Percentiles rank a stretch among this genome's conserved stretches.
These are phyloP conservation scores for Muntiacus reevesi DNA, from an alignment of 2,113 vertebrate genomes.

Conservation along the genomic window DNA sequence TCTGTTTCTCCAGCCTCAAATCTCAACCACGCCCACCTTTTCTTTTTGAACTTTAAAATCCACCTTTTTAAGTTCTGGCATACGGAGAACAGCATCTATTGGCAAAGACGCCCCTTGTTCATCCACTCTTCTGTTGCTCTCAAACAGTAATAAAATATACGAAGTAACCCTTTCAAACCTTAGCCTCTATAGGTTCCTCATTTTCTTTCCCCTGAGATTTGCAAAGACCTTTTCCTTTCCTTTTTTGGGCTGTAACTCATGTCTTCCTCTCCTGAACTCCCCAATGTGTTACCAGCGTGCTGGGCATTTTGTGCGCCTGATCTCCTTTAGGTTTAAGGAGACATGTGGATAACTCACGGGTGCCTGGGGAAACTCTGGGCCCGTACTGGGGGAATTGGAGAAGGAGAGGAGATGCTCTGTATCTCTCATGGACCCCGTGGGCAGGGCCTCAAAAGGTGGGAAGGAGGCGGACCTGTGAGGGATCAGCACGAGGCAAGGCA, in stretches of 20 bases:
- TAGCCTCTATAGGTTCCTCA: background rate
- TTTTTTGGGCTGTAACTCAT: background rate
- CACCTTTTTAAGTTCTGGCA: background rate
- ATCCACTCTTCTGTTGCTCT: background rate
- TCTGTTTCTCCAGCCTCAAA: background rate
- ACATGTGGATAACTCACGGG: accelerated
- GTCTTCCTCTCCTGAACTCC: background rate
- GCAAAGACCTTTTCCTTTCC: background rate
- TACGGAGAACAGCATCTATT: background rate
- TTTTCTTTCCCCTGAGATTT: background rate
- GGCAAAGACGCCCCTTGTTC: background rate
- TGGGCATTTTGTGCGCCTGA: accelerated
- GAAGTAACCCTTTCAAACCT: background rate
- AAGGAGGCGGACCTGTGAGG: accelerated
- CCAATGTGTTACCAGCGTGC: accelerated
- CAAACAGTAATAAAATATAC: background rate
- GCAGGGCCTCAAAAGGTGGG: background rate
- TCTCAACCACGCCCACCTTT: background rate
- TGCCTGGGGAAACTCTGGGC: background rate
- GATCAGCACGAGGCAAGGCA: background rate
- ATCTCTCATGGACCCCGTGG: background rate
- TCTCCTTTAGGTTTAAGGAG: background rate
- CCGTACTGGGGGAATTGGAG: accelerated
- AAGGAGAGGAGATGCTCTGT: no score
- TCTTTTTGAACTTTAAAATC: background rate